Evolutionary conservation across 53 echinoderm and acorn worm genomes (phyloP).

Genomic region (Henricia sp.): DNA sequence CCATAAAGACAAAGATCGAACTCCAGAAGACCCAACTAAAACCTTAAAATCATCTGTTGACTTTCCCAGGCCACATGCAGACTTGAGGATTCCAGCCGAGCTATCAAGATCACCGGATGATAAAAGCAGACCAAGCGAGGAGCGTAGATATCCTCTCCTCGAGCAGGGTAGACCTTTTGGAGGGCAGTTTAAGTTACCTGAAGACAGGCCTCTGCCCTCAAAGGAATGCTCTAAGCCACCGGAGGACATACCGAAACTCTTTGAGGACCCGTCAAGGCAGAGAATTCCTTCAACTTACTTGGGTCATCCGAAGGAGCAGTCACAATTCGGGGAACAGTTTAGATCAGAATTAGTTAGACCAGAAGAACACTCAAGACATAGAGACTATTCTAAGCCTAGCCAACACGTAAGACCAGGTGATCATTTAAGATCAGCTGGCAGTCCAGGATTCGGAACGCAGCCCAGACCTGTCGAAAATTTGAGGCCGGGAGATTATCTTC

Average conservation of each 20-base stretch:
- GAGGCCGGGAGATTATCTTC: neutral
- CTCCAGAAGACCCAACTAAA: neutral
- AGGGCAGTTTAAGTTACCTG: conserved; percentile 29
- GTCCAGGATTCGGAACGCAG: conserved; percentile 3
- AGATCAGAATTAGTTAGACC: conserved; percentile 23
- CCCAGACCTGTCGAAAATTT: conserved; percentile 4
- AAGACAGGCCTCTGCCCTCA: conserved; percentile 11
- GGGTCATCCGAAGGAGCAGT: conserved; percentile 33
- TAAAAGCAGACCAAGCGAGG: conserved; percentile 10
- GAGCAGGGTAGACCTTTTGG: conserved; percentile 18
- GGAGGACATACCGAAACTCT: conserved; percentile 7
- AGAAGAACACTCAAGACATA: conserved; percentile 34
- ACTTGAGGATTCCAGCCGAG: conserved; percentile 20
- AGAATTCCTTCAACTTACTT: conserved; percentile 10
- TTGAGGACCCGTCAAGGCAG: conserved; percentile 28
- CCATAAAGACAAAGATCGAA: conserved; percentile 11
- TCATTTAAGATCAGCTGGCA: conserved; percentile 29
- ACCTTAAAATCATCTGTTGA: conserved; percentile 16
- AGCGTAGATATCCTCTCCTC: conserved; percentile 39
- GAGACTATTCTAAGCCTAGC: conserved; percentile 34
- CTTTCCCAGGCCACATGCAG: conserved; percentile 16
- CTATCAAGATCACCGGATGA: conserved; percentile 3
- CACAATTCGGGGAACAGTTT: conserved; percentile 26
- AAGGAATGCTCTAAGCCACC: conserved; percentile 1
- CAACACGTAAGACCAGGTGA: conserved; percentile 30